phyloP scores from a whole-genome alignment of 2,797 vertebrate species.

The Pristis pectinata region DNA sequence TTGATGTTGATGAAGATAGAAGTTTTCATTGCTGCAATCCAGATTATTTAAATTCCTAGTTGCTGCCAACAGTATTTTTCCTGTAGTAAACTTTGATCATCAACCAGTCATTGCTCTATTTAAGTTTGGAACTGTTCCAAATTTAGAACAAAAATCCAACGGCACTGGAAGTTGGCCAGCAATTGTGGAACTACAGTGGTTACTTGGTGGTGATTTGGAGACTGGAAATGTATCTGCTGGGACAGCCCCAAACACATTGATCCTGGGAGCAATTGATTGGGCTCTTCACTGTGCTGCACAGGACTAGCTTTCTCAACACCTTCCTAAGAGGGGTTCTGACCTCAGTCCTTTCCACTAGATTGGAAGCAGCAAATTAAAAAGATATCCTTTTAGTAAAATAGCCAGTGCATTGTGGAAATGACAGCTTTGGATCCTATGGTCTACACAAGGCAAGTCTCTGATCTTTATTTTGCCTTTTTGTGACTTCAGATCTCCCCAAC shows the following conservation, averaged over 20 bases:
- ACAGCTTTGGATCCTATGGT: too few species aligned
- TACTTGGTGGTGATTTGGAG: neutral
- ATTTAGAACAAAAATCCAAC: neutral
- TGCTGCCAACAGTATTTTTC: neutral
- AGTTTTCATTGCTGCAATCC: neutral
- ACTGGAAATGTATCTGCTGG: neutral
- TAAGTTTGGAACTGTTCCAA: neutral
- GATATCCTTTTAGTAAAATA: neutral
- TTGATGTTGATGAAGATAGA: neutral
- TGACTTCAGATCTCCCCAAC: neutral
- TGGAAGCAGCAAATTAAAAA: neutral
- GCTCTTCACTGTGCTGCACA: neutral
- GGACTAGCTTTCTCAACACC: neutral
- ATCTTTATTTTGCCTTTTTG: too few species aligned
- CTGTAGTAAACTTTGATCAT: neutral
- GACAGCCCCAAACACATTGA: neutral
- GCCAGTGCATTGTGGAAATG: too few species aligned
- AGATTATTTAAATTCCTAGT: neutral
- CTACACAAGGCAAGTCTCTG: too few species aligned
- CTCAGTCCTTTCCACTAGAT: neutral
- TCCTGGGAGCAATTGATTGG: neutral
- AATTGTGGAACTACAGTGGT: neutral
- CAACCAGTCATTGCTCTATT: too few species aligned
- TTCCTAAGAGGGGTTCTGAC: neutral
- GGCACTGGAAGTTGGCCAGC: neutral